These are phyloP conservation scores for Oriolus oriolus DNA, from an alignment of 2,113 vertebrate genomes.

Conservation along the genomic window DNA sequence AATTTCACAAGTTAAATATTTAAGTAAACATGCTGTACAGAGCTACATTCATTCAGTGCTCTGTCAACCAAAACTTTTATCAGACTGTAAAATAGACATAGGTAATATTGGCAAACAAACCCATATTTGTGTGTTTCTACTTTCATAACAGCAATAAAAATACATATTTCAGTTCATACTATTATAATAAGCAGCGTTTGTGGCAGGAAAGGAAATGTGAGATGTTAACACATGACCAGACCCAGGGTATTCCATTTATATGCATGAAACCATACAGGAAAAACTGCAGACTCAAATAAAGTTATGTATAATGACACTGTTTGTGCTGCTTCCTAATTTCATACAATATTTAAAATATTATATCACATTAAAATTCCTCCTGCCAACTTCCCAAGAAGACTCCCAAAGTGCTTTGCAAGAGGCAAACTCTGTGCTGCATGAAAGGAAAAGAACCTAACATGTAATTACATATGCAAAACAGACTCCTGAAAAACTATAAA, in stretches of 20 bases:
- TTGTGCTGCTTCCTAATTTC: constrained; percentile 29
- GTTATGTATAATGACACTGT: constrained; percentile 14
- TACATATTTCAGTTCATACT: constrained; percentile 35
- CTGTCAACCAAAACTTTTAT: constrained; percentile 29
- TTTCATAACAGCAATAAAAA: constrained; percentile 44
- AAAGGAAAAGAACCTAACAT: background rate
- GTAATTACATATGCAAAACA: background rate
- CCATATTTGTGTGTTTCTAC: constrained; percentile 3
- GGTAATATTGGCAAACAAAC: constrained; percentile 27
- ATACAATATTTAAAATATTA: constrained; percentile 8
- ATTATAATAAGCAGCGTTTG: constrained; percentile 52
- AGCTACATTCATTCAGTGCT: background rate
- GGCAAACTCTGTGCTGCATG: background rate
- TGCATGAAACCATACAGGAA: constrained; percentile 49
- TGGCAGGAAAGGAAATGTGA: constrained; percentile 53
- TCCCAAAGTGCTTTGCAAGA: background rate
- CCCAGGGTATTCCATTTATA: constrained; percentile 33
- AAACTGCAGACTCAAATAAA: constrained; percentile 37
- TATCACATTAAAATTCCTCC: constrained; percentile 15
- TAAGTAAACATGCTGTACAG: background rate
- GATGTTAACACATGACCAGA: constrained; percentile 40
- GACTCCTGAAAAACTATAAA: background rate
- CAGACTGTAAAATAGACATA: constrained; percentile 30
- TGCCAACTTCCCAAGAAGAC: background rate
- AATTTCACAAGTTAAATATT: constrained; percentile 59